These are phyloP conservation scores for Tragelaphus scriptus DNA, from an alignment of 2,113 vertebrate species.

Conservation along the genomic window DNA sequence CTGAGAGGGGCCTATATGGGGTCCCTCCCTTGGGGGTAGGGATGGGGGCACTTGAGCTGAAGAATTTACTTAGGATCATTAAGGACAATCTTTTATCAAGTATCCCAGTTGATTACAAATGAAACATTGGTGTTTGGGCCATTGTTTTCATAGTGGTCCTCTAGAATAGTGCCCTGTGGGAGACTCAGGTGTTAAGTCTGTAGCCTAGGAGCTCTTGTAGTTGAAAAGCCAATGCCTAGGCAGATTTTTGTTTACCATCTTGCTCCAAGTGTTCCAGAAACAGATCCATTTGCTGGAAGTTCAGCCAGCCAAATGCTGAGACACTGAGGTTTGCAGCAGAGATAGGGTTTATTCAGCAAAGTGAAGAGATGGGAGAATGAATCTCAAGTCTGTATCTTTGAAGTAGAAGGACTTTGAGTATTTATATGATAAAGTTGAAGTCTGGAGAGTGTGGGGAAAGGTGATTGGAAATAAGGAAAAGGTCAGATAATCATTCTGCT, in stretches of 20 bases:
- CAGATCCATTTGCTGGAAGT: neutral
- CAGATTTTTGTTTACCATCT: neutral
- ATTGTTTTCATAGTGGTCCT: neutral
- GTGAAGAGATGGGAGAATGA: neutral
- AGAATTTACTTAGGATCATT: neutral
- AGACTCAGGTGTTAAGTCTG: neutral
- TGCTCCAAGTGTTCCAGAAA: neutral
- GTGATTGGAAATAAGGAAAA: neutral
- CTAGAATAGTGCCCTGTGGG: neutral
- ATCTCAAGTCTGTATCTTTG: neutral
- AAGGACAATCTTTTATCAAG: neutral
- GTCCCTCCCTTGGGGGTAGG: neutral
- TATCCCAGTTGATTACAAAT: neutral
- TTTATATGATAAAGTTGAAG: neutral
- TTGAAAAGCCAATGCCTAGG: neutral
- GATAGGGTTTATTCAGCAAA: neutral
- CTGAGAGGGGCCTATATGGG: neutral
- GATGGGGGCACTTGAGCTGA: neutral
- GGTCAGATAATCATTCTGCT: neutral
- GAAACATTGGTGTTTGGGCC: neutral
- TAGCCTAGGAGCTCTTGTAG: neutral
- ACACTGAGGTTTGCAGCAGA: neutral
- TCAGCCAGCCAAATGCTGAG: neutral
- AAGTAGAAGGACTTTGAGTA: neutral
- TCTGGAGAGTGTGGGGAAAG: neutral